Percentiles rank a stretch among this genome's conserved stretches.
phyloP scores from a whole-genome alignment of 2,797 vertebrate species.

The Phalloptychus januarius region DNA sequence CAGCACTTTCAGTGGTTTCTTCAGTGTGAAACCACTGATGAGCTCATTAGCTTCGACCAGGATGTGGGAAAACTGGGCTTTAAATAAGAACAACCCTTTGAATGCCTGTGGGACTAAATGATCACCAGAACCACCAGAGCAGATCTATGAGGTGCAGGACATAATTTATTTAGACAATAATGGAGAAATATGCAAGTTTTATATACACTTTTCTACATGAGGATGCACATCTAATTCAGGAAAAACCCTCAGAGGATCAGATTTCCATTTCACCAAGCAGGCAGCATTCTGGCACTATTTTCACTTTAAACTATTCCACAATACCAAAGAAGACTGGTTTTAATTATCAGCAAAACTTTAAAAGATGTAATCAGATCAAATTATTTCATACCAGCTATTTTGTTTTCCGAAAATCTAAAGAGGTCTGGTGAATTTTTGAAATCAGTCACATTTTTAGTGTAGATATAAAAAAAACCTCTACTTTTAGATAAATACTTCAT shows the following conservation, averaged over 20 bases:
- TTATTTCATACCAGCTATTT: not conserved
- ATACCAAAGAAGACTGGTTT: no score
- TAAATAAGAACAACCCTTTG: not conserved
- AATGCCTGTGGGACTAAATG: not conserved
- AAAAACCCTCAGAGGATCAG: not conserved
- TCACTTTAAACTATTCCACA: not conserved
- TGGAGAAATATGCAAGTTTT: not conserved
- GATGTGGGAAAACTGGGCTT: constrained; percentile 14
- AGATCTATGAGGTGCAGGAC: no score
- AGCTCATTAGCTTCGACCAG: not conserved
- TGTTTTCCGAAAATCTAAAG: not conserved
- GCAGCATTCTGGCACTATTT: not conserved
- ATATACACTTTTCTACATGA: not conserved
- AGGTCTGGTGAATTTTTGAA: not conserved
- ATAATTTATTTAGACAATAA: not conserved
- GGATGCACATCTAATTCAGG: not conserved
- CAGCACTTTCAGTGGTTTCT: not conserved
- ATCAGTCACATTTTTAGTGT: not conserved
- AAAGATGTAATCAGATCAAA: not conserved
- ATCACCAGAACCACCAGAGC: not conserved
- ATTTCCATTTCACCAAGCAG: not conserved
- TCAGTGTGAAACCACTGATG: not conserved
- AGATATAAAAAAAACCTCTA: no score
- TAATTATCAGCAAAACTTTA: no score
- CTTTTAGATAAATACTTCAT: not conserved